Conservation (phyloP, 1,140 invertebrate species). For the Laodelphax striatellus region DNA sequence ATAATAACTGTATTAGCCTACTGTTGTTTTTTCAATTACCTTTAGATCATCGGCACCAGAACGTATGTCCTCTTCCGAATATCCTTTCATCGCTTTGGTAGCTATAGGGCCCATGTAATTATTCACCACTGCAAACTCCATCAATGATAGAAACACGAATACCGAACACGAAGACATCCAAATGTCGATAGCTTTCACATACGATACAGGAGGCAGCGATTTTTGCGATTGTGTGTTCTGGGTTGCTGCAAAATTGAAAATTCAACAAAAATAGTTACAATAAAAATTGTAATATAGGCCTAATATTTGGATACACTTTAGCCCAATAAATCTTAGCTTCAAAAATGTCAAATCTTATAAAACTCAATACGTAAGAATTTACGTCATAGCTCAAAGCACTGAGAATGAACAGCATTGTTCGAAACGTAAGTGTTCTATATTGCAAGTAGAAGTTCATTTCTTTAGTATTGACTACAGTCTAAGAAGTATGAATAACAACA, state of each 20-base stretch:
- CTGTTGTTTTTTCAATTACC: constrained; percentile 34
- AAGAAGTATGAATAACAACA: too few relatives aligned
- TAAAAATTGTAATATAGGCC: neutral
- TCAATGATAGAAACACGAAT: constrained; percentile 83
- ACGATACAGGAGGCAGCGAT: constrained; percentile 78
- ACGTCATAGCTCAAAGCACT: too few relatives aligned
- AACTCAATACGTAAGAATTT: too few relatives aligned
- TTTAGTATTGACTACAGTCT: too few relatives aligned
- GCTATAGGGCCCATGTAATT: constrained; percentile 82
- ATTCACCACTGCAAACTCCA: constrained; percentile 87
- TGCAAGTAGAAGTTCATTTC: too few relatives aligned
- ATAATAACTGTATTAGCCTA: too few relatives aligned
- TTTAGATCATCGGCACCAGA: constrained; percentile 57
- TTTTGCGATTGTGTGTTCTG: constrained; percentile 85
- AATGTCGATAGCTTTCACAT: constrained; percentile 84
- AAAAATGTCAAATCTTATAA: too few relatives aligned
- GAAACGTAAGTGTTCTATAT: too few relatives aligned
- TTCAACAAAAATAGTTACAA: neutral
- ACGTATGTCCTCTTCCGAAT: constrained; percentile 71
- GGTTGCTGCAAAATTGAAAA: constrained; percentile 46
- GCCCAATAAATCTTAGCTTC: too few relatives aligned
- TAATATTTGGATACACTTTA: neutral
- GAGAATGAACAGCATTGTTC: too few relatives aligned
- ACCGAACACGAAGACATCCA: constrained; percentile 91
- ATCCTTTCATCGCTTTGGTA: constrained; percentile 81